These are phyloP conservation scores for Phaetusa simplex DNA, from an alignment of 2,113 vertebrate species.

Conservation along the genomic window DNA sequence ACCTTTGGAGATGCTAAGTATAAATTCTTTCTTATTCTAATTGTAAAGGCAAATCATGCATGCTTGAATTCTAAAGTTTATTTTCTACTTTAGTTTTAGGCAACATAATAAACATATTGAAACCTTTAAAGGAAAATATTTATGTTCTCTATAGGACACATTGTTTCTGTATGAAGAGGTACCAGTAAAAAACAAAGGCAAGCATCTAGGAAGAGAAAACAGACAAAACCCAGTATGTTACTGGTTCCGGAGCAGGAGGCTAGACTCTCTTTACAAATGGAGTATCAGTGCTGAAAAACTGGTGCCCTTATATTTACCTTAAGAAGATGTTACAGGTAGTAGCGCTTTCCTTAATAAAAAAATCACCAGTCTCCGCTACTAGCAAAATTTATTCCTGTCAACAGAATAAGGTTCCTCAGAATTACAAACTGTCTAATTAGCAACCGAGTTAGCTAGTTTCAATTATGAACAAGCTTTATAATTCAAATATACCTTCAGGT, in stretches of 20 bases:
- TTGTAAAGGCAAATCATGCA: background rate
- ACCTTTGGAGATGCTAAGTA: background rate
- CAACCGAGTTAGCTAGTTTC: background rate
- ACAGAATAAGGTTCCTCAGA: background rate
- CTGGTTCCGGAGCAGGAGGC: background rate
- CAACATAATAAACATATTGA: background rate
- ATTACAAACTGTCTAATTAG: background rate
- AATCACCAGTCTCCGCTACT: background rate
- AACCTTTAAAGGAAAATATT: slow-evolving; percentile 29
- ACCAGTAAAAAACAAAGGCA: background rate
- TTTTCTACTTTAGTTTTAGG: slow-evolving; percentile 26
- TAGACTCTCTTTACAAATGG: background rate
- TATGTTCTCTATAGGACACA: background rate
- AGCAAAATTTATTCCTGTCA: background rate
- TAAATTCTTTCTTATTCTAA: background rate
- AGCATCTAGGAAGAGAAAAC: background rate
- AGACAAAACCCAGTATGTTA: background rate
- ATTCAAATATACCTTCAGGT: background rate
- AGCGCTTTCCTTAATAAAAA: background rate
- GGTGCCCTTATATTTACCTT: background rate
- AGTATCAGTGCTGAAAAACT: background rate
- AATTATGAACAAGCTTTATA: background rate
- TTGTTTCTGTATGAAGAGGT: background rate
- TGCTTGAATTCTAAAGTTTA: background rate
- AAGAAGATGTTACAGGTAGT: background rate